Evolutionary conservation across 2,113 vertebrate species (phyloP).

Genomic region (Melanotaenia duboulayi): DNA sequence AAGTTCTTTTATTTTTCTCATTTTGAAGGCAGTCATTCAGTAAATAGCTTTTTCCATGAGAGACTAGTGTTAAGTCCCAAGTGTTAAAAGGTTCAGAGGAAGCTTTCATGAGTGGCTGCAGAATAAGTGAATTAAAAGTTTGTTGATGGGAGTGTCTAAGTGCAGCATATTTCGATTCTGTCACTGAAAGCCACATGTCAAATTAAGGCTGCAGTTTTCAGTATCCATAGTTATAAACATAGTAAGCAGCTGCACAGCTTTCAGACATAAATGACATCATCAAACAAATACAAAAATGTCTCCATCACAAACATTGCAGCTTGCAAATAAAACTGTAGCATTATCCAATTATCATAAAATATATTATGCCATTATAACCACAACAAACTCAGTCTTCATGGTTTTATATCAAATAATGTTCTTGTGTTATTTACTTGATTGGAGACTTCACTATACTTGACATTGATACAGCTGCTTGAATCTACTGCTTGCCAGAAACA

Average conservation of each 20-base stretch:
- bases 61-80: conserved; percentile 16
- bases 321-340: neutral
- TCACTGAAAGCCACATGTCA: neutral
- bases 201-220: conserved; percentile 6
- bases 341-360: neutral
- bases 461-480: neutral
- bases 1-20: conserved; percentile 62
- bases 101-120: conserved; percentile 9
- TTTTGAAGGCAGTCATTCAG: conserved; percentile 57
- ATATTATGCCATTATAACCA: neutral
- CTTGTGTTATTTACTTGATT: neutral
- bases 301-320: neutral
- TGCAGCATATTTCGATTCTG: neutral
- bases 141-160: neutral
- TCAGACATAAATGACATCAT: neutral
- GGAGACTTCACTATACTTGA: neutral
- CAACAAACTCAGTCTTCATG: neutral
- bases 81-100: conserved; percentile 30
- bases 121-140: conserved; percentile 41
- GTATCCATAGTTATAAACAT: neutral
- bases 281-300: conserved; percentile 1
- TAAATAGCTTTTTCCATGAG: conserved; percentile 50
- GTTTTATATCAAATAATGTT: neutral
- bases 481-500: neutral
- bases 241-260: conserved; percentile 7